Base-by-base conservation (phyloP, 2,113 vertebrate genomes). In the Dermatemys mawii region DNA sequence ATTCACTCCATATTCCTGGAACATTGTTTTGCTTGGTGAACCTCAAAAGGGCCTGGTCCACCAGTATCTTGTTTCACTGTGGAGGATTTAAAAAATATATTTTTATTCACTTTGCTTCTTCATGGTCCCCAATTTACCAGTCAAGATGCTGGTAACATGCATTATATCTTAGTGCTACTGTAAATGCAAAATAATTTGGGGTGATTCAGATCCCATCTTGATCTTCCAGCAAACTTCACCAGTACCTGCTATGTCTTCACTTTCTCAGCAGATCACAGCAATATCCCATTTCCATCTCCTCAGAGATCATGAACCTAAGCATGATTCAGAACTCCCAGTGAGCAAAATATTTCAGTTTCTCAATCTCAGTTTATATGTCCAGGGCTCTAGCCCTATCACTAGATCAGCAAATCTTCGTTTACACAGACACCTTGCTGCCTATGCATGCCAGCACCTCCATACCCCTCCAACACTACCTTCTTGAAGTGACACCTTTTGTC, bases 391-490 rank as follows among this genome's bases (percentile, higher is more conserved):
- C 17, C 90, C 51, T 89, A 48, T 78, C 12, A 29, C 2, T 86
- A 10, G 79, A 1, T 7, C 50, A 7, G 9, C 7, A 89, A 89
- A 95, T 35, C 3, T 27, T 13, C 21, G 38, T 91, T 93, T 92
- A 38, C 86, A 76, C 14, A 57, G 60, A 24, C 2, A 90, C 2
- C 11, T 80, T 11, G 12, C 50, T 17, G 29, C 22, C 21, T 75
- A 1, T 0, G 0, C 26, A 81, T 89, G 38, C 2, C 38, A 57
- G 49, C 79, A 11, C 1, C 1, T 73, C 70, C 50, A 76, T 26
- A 50, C 57, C 24, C 14, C 78, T 84, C 57, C 86, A 29, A 7
- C 19, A 10, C 19, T 70, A 86, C 1, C 53, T 83, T 51, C 89
- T 24, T 80, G 93, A 86, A 95, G 53, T 3, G 19, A 12, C n/a